Percentiles rank a stretch among this genome's conserved stretches.
Evolutionary conservation across 2,888 invertebrate genomes (phyloP).

Genomic region (Drosophila nigricruria): DNA sequence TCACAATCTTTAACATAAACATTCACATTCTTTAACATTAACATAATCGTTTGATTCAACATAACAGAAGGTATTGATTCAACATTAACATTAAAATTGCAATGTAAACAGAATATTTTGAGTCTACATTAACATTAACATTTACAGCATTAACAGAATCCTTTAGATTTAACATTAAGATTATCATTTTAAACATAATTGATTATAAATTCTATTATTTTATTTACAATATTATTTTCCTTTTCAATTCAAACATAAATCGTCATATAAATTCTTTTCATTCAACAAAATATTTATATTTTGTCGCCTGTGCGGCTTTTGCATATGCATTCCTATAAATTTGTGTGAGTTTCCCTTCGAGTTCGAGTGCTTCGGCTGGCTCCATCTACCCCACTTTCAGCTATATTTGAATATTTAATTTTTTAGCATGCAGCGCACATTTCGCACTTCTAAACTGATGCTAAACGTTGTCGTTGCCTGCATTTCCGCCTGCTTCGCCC

Average conservation of each 20-base stretch:
- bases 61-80: background rate
- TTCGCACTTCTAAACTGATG: constrained; percentile 72
- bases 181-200: background rate
- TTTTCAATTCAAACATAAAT: background rate
- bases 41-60: background rate
- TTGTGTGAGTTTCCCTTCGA: constrained; percentile 39
- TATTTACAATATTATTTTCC: background rate
- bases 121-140: background rate
- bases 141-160: background rate
- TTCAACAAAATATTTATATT: constrained; percentile 19
- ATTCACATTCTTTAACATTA: background rate
- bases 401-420: constrained; percentile 78
- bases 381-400: background rate
- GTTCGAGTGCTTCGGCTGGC: constrained; percentile 60
- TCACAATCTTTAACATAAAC: background rate
- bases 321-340: constrained; percentile 48
- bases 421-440: constrained; percentile 72
- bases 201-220: background rate
- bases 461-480: constrained; percentile 58
- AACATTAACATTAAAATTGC: background rate
- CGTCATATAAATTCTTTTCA: background rate
- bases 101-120: background rate
- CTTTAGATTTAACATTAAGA: background rate
- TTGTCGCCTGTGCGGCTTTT: constrained; percentile 48
- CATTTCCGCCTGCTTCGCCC: constrained; percentile 6